These are phyloP conservation scores for Scaptomyza flava DNA, from an alignment of 2,888 invertebrate genomes.

Conservation along the genomic window DNA sequence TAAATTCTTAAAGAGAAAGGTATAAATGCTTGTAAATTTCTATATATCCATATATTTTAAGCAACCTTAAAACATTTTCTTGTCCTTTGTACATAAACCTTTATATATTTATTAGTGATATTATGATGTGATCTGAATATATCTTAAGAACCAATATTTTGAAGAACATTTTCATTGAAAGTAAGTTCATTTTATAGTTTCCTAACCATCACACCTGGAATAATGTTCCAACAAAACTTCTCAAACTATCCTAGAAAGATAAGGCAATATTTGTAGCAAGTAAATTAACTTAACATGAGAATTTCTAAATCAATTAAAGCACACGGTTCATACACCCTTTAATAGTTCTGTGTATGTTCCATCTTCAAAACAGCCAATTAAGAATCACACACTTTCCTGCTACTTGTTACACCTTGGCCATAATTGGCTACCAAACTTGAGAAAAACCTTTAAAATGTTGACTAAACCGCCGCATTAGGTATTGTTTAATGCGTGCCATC, in stretches of 20 bases:
- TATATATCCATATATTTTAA: no score
- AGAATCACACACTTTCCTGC: slow-evolving; percentile 20
- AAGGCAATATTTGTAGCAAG: slow-evolving; percentile 22
- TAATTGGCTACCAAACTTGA: slow-evolving; percentile 36
- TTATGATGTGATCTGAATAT: no score
- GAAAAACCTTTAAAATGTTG: slow-evolving; percentile 10
- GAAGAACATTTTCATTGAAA: no score
- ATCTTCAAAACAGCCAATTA: slow-evolving; percentile 23
- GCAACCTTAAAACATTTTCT: no score
- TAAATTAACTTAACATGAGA: slow-evolving; percentile 29
- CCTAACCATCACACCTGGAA: background rate
- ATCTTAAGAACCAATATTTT: no score
- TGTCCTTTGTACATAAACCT: no score
- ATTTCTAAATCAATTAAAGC: slow-evolving; percentile 40
- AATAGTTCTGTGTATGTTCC: slow-evolving; percentile 43
- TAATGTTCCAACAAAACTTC: background rate
- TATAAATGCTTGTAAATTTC: no score
- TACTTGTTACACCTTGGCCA: slow-evolving; percentile 16
- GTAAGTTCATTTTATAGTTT: background rate
- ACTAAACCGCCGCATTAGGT: slow-evolving; percentile 26
- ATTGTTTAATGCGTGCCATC: slow-evolving; percentile 40
- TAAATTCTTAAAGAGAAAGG: no score
- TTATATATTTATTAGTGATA: no score
- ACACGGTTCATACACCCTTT: slow-evolving; percentile 22
- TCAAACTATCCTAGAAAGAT: slow-evolving; percentile 20